Conservation (phyloP, 2,113 vertebrate species). For the Casuarius casuarius region DNA sequence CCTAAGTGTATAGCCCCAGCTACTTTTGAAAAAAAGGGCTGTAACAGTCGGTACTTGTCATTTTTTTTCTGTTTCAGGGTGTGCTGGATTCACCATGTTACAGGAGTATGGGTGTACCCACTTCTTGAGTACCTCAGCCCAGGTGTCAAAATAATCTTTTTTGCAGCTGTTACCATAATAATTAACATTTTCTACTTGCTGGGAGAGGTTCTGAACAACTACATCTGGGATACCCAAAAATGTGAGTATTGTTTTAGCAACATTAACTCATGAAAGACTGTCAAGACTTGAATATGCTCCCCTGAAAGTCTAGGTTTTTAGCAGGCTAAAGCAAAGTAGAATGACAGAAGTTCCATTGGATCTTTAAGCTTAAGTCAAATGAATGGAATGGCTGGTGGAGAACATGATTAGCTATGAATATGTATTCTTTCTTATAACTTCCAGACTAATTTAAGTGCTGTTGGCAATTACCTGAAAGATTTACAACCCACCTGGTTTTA, state of each 20-base stretch:
- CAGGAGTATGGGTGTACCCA: constrained; percentile 96
- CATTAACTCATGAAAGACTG: neutral
- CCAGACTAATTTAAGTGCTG: constrained; percentile 62
- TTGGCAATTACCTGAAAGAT: constrained; percentile 62
- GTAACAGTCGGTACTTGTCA: neutral
- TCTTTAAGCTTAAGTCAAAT: neutral
- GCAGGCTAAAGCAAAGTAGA: neutral
- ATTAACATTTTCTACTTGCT: constrained; percentile 90
- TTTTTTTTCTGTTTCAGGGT: constrained; percentile 81
- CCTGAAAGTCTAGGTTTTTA: neutral
- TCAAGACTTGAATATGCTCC: neutral
- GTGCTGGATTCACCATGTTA: constrained; percentile 95
- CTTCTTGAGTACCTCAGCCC: constrained; percentile 89
- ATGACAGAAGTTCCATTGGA: neutral
- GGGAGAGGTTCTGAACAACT: constrained; percentile 94
- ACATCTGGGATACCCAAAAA: constrained; percentile 93
- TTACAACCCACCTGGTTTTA: constrained; percentile 50
- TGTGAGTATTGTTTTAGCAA: constrained; percentile 75
- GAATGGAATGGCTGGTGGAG: constrained; percentile 21
- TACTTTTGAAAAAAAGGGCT: neutral
- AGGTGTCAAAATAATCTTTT: constrained; percentile 86
- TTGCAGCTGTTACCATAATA: constrained; percentile 79
- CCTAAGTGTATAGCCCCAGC: neutral
- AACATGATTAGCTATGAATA: constrained; percentile 37
- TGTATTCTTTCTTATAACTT: constrained; percentile 45